phyloP scores from a whole-genome alignment of 2,888 invertebrate species.

The Lithophane semibrunnea region DNA sequence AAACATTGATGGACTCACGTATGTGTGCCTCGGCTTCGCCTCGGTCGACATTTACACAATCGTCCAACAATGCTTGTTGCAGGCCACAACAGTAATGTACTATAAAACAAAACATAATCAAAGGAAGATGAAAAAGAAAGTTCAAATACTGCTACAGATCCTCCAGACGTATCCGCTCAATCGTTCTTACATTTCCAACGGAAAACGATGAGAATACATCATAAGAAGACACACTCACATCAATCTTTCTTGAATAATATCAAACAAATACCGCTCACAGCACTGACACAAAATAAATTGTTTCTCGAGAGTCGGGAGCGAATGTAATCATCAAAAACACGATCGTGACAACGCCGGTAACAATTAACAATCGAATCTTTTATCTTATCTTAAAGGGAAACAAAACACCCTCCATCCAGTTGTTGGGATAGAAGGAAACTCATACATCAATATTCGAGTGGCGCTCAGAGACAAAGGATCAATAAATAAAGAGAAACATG shows the following conservation, averaged over 20 bases:
- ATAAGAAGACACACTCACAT: conserved; percentile 36
- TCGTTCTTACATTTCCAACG: conserved; percentile 5
- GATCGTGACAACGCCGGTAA: conserved; percentile 28
- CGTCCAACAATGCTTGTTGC: too few species aligned
- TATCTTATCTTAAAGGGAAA: conserved; percentile 39
- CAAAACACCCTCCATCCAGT: conserved; percentile 35
- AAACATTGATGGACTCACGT: too few species aligned
- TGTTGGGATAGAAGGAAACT: conserved; percentile 26
- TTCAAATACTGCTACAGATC: not conserved
- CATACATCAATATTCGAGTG: conserved; percentile 40
- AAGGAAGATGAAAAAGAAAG: not conserved
- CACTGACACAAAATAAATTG: conserved; percentile 55
- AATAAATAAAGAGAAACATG: conserved; percentile 51
- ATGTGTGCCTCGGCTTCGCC: too few species aligned
- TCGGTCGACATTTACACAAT: too few species aligned
- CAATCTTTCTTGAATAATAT: conserved; percentile 46
- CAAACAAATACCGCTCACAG: conserved; percentile 37
- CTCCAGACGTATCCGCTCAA: not conserved
- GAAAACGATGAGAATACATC: conserved; percentile 24
- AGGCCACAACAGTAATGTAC: too few species aligned
- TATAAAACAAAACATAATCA: not conserved
- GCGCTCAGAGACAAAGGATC: conserved; percentile 44
- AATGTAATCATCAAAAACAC: conserved; percentile 46
- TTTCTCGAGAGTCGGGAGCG: conserved; percentile 20
- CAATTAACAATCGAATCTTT: conserved; percentile 61